These are phyloP conservation scores for Ictalurus furcatus DNA, from an alignment of 2,113 vertebrate genomes.

Conservation along the genomic window DNA sequence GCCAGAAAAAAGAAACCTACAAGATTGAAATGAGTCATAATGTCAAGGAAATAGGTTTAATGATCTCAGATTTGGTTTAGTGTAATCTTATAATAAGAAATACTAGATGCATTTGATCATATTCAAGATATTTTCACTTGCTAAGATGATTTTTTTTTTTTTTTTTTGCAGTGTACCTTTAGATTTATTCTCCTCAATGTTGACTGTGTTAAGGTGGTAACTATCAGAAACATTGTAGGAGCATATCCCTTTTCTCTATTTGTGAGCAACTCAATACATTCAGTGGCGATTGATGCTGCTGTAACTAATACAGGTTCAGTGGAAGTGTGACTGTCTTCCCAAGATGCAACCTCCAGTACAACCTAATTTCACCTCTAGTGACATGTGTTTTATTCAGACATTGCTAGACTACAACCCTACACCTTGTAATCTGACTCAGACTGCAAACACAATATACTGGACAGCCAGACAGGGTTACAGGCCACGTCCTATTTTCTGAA, in stretches of 20 bases:
- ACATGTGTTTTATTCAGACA: neutral
- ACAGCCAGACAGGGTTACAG: neutral
- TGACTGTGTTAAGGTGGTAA: neutral
- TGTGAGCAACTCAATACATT: neutral
- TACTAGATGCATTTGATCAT: too few relatives aligned
- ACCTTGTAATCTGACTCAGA: neutral
- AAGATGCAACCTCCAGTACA: neutral
- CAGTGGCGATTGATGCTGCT: neutral
- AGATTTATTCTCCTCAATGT: neutral
- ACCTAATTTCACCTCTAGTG: neutral
- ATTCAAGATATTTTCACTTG: too few relatives aligned
- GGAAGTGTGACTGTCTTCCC: neutral
- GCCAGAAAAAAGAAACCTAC: too few relatives aligned
- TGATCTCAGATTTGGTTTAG: too few relatives aligned
- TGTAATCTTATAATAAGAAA: too few relatives aligned
- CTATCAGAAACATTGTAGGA: neutral
- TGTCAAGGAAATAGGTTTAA: too few relatives aligned
- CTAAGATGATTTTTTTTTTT: too few relatives aligned
- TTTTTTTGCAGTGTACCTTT: neutral
- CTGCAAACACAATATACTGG: neutral
- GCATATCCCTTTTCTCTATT: neutral
- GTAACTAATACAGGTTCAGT: neutral
- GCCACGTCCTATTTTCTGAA: conserved; percentile 15
- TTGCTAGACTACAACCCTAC: neutral
- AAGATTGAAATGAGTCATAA: too few relatives aligned